Conservation (phyloP, 2,888 invertebrate genomes). For the Xestobium rufovillosum region DNA sequence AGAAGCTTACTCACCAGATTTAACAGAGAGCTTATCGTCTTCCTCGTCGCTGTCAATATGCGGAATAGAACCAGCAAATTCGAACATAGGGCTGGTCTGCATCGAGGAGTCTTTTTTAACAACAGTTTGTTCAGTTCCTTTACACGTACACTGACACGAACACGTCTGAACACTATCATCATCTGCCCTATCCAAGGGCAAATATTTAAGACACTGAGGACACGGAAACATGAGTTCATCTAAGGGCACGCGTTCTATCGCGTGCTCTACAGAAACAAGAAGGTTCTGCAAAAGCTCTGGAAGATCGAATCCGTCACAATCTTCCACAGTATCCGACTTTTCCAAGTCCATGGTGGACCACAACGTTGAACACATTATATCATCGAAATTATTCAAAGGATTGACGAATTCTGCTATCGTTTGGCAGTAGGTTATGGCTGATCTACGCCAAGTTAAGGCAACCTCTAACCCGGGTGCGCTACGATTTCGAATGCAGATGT, state of each 20-base stretch:
- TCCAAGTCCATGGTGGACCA: slow-evolving; percentile 37
- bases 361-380: slow-evolving; percentile 39
- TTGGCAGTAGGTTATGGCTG: slow-evolving; percentile 32
- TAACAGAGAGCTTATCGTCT: slow-evolving; percentile 43
- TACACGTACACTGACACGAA: slow-evolving; percentile 40
- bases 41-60: slow-evolving; percentile 69
- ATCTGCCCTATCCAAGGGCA: slow-evolving; percentile 39
- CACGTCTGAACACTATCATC: slow-evolving; percentile 32
- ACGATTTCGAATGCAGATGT: slow-evolving; percentile 50
- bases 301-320: slow-evolving; percentile 46
- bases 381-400: slow-evolving; percentile 32
- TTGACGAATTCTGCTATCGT: slow-evolving; percentile 36
- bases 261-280: slow-evolving; percentile 60
- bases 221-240: slow-evolving; percentile 59
- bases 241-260: slow-evolving; percentile 58
- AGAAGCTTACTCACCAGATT: slow-evolving; percentile 34
- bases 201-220: slow-evolving; percentile 44
- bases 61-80: slow-evolving; percentile 59
- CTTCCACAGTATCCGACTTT: slow-evolving; percentile 33
- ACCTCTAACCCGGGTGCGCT: slow-evolving; percentile 35
- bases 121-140: slow-evolving; percentile 33
- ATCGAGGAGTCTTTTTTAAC: slow-evolving; percentile 42
- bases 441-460: slow-evolving; percentile 36
- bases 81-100: slow-evolving; percentile 53
- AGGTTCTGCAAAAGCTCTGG: slow-evolving; percentile 58